Conservation (phyloP, 2,888 invertebrate genomes). For the Drosophila diplacantha region DNA sequence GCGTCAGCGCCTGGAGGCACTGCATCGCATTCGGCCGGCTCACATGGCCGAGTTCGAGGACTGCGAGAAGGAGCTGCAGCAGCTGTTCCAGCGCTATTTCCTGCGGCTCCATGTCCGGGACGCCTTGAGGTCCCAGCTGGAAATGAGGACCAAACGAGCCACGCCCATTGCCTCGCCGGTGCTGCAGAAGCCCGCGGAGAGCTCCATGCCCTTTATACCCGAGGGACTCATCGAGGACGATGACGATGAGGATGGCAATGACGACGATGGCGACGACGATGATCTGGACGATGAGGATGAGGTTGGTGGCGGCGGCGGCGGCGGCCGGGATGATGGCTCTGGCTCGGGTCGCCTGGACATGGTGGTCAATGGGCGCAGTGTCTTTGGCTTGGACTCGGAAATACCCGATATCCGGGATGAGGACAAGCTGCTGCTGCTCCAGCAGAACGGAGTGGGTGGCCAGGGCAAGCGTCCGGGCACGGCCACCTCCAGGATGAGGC, state of each 20-base stretch:
- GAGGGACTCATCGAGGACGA: conserved; percentile 74
- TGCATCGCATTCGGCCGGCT: conserved; percentile 97
- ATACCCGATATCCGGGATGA: conserved; percentile 73
- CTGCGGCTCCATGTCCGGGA: conserved; percentile 91
- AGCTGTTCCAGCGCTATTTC: conserved; percentile 92
- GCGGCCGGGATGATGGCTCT: conserved; percentile 26
- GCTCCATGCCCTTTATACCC: conserved; percentile 75
- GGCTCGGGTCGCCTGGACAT: conserved; percentile 12
- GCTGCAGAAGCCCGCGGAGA: conserved; percentile 73
- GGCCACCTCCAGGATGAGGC: conserved; percentile 71
- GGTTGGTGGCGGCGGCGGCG: not conserved
- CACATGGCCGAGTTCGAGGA: conserved; percentile 97
- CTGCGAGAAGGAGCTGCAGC: conserved; percentile 89
- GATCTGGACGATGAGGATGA: conserved; percentile 2
- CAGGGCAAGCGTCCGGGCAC: conserved; percentile 63
- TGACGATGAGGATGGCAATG: conserved; percentile 74
- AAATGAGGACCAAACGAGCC: conserved; percentile 67
- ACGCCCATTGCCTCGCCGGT: conserved; percentile 72
- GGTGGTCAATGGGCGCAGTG: conserved; percentile 32
- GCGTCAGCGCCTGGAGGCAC: conserved; percentile 93
- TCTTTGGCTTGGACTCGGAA: conserved; percentile 67
- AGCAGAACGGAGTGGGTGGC: conserved; percentile 34
- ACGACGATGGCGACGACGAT: conserved; percentile 17
- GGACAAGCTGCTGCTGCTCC: conserved; percentile 58
- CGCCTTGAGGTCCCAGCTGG: conserved; percentile 91